A percentile compares a stretch with the other conserved stretches of the same genome.
phyloP scores from a whole-genome alignment of 2,888 invertebrate genomes.

The Polydesmus complanatus region DNA sequence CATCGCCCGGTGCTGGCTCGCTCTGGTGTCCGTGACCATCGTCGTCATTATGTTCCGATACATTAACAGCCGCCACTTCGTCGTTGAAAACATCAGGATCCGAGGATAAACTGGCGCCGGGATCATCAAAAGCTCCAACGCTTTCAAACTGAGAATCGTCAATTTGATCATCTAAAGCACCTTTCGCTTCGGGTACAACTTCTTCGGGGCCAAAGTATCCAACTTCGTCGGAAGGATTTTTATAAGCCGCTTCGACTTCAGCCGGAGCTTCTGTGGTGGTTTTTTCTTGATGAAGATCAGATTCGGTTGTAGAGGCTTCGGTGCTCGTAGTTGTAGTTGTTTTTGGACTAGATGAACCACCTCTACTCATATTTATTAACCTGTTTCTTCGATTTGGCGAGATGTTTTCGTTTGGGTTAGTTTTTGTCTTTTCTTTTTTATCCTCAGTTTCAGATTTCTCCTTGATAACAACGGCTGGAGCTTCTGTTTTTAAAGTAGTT shows the following conservation, averaged over 20 bases:
- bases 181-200: slow-evolving; percentile 5
- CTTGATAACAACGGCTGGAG: too few relatives aligned
- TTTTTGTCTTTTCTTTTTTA: background rate
- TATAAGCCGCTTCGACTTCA: background rate
- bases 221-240: slow-evolving; percentile 10
- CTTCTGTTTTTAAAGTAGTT: too few relatives aligned
- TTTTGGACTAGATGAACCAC: background rate
- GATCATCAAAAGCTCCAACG: slow-evolving; percentile 1
- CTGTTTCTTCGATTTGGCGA: background rate
- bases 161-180: slow-evolving; percentile 8
- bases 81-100: slow-evolving; percentile 2
- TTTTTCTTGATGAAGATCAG: background rate
- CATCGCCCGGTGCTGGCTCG: slow-evolving; percentile 2
- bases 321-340: slow-evolving; percentile 8
- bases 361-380: background rate
- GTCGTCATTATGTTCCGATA: slow-evolving; percentile 12
- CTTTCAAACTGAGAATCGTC: background rate
- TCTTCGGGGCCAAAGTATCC: slow-evolving; percentile 15
- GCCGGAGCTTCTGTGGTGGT: background rate
- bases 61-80: slow-evolving; percentile 10
- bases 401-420: background rate
- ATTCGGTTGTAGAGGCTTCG: background rate
- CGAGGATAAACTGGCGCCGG: background rate
- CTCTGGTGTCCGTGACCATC: slow-evolving; percentile 4
- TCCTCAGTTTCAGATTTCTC: too few relatives aligned